Percentiles rank a stretch among this genome's conserved stretches.
phyloP scores from a whole-genome alignment of 2,888 invertebrate genomes.

The Agonopterix arenella region DNA sequence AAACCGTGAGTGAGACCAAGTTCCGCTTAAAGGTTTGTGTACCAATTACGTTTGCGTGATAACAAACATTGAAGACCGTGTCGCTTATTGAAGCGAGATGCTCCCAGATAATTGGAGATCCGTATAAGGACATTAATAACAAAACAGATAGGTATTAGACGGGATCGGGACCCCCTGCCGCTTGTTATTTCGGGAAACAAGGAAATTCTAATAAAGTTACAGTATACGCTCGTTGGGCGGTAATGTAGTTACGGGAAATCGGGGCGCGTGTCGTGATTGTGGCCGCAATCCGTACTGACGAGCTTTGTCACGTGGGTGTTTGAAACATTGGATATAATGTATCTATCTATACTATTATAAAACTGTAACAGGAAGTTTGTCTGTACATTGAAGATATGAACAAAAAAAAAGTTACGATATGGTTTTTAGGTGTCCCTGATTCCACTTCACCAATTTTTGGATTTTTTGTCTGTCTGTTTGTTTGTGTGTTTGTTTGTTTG shows the following conservation, averaged over 20 bases:
- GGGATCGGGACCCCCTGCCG: conserved; percentile 39
- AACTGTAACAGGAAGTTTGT: too few relatives aligned
- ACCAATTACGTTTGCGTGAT: conserved; percentile 23
- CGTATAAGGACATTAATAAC: conserved; percentile 65
- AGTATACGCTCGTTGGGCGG: conserved; percentile 40
- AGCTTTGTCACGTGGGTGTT: conserved; percentile 1
- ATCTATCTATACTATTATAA: too few relatives aligned
- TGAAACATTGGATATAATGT: too few relatives aligned
- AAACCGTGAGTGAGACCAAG: too few relatives aligned
- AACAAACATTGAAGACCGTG: conserved; percentile 28
- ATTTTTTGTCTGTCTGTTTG: too few relatives aligned
- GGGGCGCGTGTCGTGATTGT: conserved; percentile 35
- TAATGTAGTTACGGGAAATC: conserved; percentile 54
- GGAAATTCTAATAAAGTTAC: conserved; percentile 60
- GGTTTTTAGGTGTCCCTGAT: too few relatives aligned
- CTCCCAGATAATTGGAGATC: conserved; percentile 58
- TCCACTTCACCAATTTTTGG: too few relatives aligned
- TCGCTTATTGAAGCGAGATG: conserved; percentile 31
- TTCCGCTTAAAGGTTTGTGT: neutral
- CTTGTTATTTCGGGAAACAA: conserved; percentile 53
- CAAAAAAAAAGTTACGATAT: too few relatives aligned
- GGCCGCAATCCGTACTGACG: conserved; percentile 14
- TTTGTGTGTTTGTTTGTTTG: too few relatives aligned
- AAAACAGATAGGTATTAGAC: conserved; percentile 61
- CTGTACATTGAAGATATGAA: too few relatives aligned